Percentiles rank a stretch among this genome's conserved stretches.
Conservation (phyloP, 2,888 invertebrate species). For the Hyposoter dolosus region DNA sequence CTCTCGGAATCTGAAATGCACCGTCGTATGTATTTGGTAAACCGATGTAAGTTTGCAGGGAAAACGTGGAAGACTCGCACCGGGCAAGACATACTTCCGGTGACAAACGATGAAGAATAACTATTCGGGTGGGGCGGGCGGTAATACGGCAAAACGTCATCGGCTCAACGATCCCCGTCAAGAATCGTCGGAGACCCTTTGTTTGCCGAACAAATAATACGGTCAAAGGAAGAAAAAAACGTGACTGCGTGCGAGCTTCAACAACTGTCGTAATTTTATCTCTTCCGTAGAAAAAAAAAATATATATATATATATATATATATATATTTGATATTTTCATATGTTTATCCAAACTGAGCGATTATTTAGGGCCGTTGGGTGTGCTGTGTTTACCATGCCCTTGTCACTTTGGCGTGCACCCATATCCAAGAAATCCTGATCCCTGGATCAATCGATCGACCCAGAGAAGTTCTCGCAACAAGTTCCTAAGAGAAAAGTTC, state of each 20-base stretch:
- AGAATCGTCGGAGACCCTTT: conserved; percentile 63
- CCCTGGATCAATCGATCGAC: conserved; percentile 25
- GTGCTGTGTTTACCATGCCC: conserved; percentile 64
- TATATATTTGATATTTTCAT: neutral
- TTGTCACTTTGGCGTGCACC: conserved; percentile 34
- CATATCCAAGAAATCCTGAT: conserved; percentile 7
- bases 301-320: conserved; percentile 40
- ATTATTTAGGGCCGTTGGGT: conserved; percentile 58
- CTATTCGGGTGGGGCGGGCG: conserved; percentile 8
- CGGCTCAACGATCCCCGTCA: conserved; percentile 56
- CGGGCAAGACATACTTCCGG: conserved; percentile 57
- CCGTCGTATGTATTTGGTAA: conserved; percentile 8
- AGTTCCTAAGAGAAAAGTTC: neutral
- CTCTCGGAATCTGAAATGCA: conserved; percentile 7
- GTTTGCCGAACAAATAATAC: conserved; percentile 66
- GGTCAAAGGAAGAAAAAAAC: conserved; percentile 39
- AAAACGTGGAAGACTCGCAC: conserved; percentile 42
- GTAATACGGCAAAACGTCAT: conserved; percentile 44
- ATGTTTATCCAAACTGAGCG: conserved; percentile 25
- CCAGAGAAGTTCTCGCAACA: neutral
- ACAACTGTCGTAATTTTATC: conserved; percentile 66
- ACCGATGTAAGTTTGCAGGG: conserved; percentile 37
- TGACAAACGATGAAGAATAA: conserved; percentile 35
- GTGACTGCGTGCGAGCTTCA: conserved; percentile 33
- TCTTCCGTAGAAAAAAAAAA: conserved; percentile 62